Conservation (phyloP, 2,888 invertebrate genomes). For the Netelia inedita region DNA sequence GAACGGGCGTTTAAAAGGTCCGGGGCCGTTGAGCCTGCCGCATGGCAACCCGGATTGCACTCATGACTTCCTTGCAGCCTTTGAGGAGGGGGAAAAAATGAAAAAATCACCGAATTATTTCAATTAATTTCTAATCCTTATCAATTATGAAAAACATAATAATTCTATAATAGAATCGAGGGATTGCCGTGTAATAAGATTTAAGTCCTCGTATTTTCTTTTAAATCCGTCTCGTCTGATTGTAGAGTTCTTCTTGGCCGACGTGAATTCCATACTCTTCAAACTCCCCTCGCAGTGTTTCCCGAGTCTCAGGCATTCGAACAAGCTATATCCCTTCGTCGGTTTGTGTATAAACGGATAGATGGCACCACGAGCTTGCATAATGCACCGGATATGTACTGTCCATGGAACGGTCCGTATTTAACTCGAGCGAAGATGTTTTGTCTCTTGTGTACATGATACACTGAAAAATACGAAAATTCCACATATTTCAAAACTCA, state of each 20-base stretch:
- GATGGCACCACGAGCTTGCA: conserved; percentile 79
- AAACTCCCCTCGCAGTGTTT: conserved; percentile 38
- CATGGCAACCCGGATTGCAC: conserved; percentile 57
- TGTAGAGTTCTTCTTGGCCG: conserved; percentile 67
- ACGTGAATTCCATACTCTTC: conserved; percentile 54
- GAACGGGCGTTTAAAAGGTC: too few relatives aligned
- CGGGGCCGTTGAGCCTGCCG: conserved; percentile 21
- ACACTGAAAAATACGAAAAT: conserved; percentile 25
- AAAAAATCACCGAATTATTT: background rate
- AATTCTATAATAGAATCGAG: background rate
- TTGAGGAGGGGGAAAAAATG: background rate
- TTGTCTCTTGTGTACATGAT: conserved; percentile 65
- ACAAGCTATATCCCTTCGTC: conserved; percentile 62
- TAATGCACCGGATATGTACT: conserved; percentile 78
- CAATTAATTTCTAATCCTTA: background rate
- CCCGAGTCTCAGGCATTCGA: conserved; percentile 44
- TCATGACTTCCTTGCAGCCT: conserved; percentile 32
- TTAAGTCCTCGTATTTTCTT: background rate
- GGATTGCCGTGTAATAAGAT: background rate
- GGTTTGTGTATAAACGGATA: conserved; percentile 70
- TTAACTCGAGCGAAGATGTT: conserved; percentile 65
- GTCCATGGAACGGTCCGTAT: conserved; percentile 71
- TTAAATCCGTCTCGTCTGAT: background rate
- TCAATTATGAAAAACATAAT: background rate
- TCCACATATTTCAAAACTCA: background rate